phyloP scores from a whole-genome alignment of 1,140 invertebrate genomes.

The Penaeus vannamei region DNA sequence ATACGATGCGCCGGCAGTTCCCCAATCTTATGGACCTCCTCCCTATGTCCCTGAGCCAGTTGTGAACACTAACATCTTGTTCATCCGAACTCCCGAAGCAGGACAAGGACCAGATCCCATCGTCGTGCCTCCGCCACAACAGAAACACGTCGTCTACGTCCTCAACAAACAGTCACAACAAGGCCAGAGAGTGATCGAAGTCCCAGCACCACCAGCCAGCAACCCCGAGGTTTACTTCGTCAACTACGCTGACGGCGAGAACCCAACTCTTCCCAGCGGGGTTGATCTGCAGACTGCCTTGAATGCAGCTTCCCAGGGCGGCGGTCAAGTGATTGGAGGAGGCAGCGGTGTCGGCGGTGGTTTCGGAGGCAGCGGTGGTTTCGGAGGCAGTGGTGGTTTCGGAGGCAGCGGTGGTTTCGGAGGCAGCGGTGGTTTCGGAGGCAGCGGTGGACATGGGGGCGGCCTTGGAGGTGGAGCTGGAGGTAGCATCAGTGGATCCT shows the following conservation, averaged over 20 bases:
- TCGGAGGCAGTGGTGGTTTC: neutral
- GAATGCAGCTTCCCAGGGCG: constrained; percentile 10
- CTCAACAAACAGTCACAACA: constrained; percentile 33
- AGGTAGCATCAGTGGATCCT: constrained; percentile 16
- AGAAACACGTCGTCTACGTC: constrained; percentile 49
- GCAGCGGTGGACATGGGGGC: neutral
- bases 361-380: neutral
- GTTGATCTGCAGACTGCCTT: constrained; percentile 47
- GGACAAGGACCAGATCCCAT: constrained; percentile 19
- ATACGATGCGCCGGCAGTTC: too few relatives aligned
- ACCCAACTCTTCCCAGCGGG: constrained; percentile 39
- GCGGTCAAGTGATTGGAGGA: constrained; percentile 1
- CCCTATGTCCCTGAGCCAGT: neutral
- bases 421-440: neutral
- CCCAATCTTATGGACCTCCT: too few relatives aligned
- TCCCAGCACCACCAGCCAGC: constrained; percentile 3
- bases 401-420: neutral
- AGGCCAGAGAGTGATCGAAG: constrained; percentile 17
- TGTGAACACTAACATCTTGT: constrained; percentile 38
- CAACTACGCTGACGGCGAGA: constrained; percentile 45
- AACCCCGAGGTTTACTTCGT: constrained; percentile 42
- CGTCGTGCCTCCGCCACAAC: constrained; percentile 34
- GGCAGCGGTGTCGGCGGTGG: neutral
- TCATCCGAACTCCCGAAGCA: constrained; percentile 12
- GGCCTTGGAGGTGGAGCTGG: constrained; percentile 26